Percentiles rank a stretch among this genome's conserved stretches.
phyloP scores from a whole-genome alignment of 2,113 vertebrate genomes.

The Clarias gariepinus region DNA sequence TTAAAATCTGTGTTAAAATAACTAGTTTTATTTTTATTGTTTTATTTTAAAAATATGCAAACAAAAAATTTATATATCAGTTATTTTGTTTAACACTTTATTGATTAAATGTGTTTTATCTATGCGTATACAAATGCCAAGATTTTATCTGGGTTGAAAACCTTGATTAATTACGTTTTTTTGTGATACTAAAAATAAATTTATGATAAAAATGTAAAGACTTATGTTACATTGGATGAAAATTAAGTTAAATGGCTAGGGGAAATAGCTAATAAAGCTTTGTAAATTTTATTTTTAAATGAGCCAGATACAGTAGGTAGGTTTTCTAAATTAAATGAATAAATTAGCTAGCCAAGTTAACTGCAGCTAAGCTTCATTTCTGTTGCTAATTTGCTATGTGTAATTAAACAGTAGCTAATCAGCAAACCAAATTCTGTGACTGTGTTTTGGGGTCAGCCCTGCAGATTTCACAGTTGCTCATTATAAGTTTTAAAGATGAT shows the following conservation, averaged over 20 bases:
- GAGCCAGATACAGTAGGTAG: background rate
- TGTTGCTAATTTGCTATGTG: background rate
- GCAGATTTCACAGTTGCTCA: background rate
- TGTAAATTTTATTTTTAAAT: background rate
- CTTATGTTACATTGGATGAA: background rate
- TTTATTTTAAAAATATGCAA: background rate
- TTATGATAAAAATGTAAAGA: background rate
- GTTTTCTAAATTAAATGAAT: background rate
- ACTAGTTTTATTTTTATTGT: background rate
- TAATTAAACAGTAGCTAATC: background rate
- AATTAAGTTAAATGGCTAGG: no score
- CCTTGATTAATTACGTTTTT: background rate
- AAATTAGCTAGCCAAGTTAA: background rate
- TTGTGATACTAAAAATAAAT: background rate
- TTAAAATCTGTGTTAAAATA: background rate
- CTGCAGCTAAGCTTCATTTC: background rate
- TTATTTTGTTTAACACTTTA: background rate
- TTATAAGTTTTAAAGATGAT: background rate
- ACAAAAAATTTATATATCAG: background rate
- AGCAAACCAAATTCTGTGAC: background rate
- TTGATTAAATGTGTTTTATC: background rate
- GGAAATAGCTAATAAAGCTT: background rate
- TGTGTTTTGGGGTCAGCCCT: background rate
- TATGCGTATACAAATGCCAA: background rate
- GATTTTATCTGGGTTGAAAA: background rate